Conservation (phyloP, 2,888 invertebrate genomes). For the Rhingia rostrata region DNA sequence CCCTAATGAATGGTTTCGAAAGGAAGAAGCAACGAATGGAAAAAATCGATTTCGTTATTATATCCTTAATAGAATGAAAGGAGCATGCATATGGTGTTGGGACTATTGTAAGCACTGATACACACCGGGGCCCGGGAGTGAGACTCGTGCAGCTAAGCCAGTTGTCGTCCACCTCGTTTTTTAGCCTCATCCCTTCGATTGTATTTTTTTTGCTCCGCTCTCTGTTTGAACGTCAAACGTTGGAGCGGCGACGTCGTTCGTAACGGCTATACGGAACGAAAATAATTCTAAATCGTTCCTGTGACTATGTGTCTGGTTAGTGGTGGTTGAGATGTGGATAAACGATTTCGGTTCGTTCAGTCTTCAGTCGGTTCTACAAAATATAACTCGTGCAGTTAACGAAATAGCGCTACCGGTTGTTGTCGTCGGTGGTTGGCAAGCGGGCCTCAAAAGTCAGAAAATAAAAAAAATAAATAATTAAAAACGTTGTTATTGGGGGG, state of each 20-base stretch:
- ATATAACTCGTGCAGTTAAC: slow-evolving; percentile 56
- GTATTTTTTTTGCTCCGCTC: background rate
- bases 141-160: slow-evolving; percentile 34
- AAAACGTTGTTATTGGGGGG: background rate
- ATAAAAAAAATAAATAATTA: slow-evolving; percentile 38
- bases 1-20: slow-evolving; percentile 27
- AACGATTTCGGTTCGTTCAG: slow-evolving; percentile 66
- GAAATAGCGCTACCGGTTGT: slow-evolving; percentile 15
- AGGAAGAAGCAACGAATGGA: background rate
- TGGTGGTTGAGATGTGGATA: slow-evolving; percentile 61
- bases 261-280: slow-evolving; percentile 36
- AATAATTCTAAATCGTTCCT: slow-evolving; percentile 61
- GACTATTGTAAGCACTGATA: slow-evolving; percentile 35
- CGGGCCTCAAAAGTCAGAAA: slow-evolving; percentile 14
- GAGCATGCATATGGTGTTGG: slow-evolving; percentile 53
- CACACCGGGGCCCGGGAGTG: slow-evolving; percentile 7
- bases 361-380: slow-evolving; percentile 65
- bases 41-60: slow-evolving; percentile 71
- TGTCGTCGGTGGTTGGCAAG: slow-evolving; percentile 11
- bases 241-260: slow-evolving; percentile 43
- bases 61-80: slow-evolving; percentile 53
- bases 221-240: slow-evolving; percentile 59
- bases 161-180: slow-evolving; percentile 39
- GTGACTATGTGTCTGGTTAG: slow-evolving; percentile 6
- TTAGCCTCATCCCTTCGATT: slow-evolving; percentile 17